These are phyloP conservation scores for Pachydiplax longipennis DNA, from an alignment of 2,888 invertebrate species.

Conservation along the genomic window DNA sequence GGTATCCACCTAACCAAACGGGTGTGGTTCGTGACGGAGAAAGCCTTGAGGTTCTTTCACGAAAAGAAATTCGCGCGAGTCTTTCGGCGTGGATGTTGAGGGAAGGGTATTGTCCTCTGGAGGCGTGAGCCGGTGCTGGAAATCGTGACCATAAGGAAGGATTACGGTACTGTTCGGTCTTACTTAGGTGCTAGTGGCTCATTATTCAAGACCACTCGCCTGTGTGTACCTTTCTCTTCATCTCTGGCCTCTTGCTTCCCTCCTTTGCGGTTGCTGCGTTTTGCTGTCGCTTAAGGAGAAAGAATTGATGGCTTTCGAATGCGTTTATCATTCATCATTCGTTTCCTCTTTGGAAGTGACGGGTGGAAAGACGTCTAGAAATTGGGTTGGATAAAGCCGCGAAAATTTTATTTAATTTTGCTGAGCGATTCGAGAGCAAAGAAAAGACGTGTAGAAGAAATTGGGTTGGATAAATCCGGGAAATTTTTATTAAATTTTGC, in stretches of 20 bases:
- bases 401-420: neutral
- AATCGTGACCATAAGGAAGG: slow-evolving; percentile 22
- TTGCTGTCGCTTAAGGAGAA: neutral
- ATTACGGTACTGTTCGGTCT: slow-evolving; percentile 34
- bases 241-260: neutral
- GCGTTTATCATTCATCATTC: neutral
- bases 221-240: neutral
- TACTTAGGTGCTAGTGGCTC: neutral
- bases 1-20: neutral
- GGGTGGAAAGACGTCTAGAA: too few species aligned
- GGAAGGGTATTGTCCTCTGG: slow-evolving; percentile 29
- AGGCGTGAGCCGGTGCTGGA: neutral
- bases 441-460: too few species aligned
- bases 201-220: slow-evolving; percentile 24
- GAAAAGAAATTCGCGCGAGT: neutral
- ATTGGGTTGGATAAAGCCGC: too few species aligned
- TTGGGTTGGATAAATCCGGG: neutral
- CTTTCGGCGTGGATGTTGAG: neutral
- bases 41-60: neutral
- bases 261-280: neutral
- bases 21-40: neutral
- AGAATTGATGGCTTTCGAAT: neutral
- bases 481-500: neutral
- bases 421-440: too few species aligned
- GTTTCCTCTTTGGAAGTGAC: too few species aligned